phyloP scores from a whole-genome alignment of 1,140 invertebrate species.

The Heliothis virescens region DNA sequence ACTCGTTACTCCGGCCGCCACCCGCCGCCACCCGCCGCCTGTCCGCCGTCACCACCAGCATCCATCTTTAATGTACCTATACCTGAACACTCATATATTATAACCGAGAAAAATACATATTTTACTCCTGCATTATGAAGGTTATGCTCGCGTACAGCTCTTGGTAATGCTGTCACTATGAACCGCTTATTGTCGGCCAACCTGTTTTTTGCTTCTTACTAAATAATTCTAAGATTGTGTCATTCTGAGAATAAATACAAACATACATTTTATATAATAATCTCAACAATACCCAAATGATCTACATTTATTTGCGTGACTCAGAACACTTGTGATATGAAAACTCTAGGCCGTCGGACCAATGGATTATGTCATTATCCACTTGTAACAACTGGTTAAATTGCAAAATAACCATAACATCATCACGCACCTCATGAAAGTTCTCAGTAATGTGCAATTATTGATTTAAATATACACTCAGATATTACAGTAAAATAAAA shows the following conservation, averaged over 20 bases:
- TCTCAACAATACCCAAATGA: slow-evolving; percentile 28
- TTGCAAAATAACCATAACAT: slow-evolving; percentile 54
- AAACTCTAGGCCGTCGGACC: slow-evolving; percentile 58
- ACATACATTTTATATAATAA: slow-evolving; percentile 16
- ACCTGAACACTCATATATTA: slow-evolving; percentile 18
- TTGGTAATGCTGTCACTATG: background rate
- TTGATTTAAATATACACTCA: slow-evolving; percentile 6
- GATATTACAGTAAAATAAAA: background rate
- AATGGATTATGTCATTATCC: slow-evolving; percentile 77
- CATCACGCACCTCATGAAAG: slow-evolving; percentile 49
- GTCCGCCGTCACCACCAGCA: slow-evolving; percentile 28
- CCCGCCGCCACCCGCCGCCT: slow-evolving; percentile 26
- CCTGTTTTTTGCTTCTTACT: background rate
- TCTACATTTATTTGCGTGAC: slow-evolving; percentile 69
- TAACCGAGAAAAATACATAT: slow-evolving; percentile 36
- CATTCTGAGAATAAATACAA: slow-evolving; percentile 1
- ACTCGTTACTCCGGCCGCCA: slow-evolving; percentile 50
- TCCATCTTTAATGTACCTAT: slow-evolving; percentile 37
- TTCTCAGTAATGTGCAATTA: slow-evolving; percentile 50
- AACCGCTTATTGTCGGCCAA: background rate
- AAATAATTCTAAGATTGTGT: slow-evolving; percentile 30
- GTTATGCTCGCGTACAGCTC: background rate
- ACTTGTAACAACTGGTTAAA: slow-evolving; percentile 68
- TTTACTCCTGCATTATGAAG: background rate
- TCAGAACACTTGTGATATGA: slow-evolving; percentile 66